Conservation (phyloP, 2,113 vertebrate genomes). For the Condylura cristata region DNA sequence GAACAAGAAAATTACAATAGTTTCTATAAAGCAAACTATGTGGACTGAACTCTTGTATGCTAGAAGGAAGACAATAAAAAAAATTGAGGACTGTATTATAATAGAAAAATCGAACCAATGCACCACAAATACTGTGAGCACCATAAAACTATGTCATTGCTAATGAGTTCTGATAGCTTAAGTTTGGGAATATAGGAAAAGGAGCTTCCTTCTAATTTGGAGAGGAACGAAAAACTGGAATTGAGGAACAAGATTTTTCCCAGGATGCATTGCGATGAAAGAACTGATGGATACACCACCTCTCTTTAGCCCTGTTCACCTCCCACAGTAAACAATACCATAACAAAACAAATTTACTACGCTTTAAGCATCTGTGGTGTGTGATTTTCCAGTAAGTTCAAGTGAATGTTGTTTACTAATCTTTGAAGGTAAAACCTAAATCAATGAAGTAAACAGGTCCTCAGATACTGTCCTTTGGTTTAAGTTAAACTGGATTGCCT, state of each 20-base stretch:
- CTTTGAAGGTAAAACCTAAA: neutral
- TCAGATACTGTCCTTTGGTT: neutral
- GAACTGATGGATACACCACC: neutral
- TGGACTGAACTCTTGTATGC: neutral
- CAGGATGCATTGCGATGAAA: neutral
- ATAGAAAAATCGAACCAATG: neutral
- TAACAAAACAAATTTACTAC: no score
- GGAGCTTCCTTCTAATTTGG: neutral
- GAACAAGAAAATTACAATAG: neutral
- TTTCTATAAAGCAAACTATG: neutral
- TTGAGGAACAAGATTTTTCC: neutral
- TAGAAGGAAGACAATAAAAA: neutral
- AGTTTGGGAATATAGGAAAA: neutral
- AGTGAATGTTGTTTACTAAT: neutral
- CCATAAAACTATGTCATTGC: neutral
- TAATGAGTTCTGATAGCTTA: neutral
- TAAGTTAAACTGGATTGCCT: neutral
- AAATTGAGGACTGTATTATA: neutral
- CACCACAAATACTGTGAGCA: neutral
- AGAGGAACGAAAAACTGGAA: neutral
- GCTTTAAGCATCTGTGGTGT: neutral
- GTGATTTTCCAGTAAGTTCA: neutral
- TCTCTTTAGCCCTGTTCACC: neutral
- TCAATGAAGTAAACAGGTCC: neutral
- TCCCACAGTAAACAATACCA: no score